Conservation (phyloP, 2,888 invertebrate species). For the Sipha maydis region DNA sequence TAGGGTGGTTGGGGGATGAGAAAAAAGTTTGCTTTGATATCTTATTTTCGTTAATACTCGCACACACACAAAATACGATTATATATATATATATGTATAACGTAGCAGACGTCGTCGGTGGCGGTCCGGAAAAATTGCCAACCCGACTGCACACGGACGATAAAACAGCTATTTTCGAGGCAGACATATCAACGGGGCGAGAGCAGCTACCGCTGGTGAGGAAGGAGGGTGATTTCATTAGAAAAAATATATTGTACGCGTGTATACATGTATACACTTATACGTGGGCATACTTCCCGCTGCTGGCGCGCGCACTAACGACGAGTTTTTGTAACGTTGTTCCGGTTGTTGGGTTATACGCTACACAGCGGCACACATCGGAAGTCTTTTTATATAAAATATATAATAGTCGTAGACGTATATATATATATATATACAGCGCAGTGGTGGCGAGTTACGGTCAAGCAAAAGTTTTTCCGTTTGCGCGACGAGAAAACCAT, state of each 20-base stretch:
- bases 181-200: neutral
- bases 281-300: neutral
- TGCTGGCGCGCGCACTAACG: slow-evolving; percentile 1
- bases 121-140: slow-evolving; percentile 55
- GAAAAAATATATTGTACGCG: neutral
- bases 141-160: slow-evolving; percentile 39
- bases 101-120: slow-evolving; percentile 1
- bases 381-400: neutral
- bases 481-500: neutral
- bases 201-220: neutral
- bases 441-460: neutral
- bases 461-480: neutral
- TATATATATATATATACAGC: neutral
- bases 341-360: slow-evolving; percentile 46
- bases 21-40: slow-evolving; percentile 5
- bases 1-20: neutral
- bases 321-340: slow-evolving; percentile 47
- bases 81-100: neutral
- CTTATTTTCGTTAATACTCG: neutral
- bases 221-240: slow-evolving; percentile 6
- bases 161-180: slow-evolving; percentile 37
- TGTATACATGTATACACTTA: neutral
- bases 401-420: neutral
- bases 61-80: neutral
- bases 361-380: neutral